Base-by-base conservation (phyloP, 2,888 invertebrate genomes). In the Phymatocera aterrima region DNA sequence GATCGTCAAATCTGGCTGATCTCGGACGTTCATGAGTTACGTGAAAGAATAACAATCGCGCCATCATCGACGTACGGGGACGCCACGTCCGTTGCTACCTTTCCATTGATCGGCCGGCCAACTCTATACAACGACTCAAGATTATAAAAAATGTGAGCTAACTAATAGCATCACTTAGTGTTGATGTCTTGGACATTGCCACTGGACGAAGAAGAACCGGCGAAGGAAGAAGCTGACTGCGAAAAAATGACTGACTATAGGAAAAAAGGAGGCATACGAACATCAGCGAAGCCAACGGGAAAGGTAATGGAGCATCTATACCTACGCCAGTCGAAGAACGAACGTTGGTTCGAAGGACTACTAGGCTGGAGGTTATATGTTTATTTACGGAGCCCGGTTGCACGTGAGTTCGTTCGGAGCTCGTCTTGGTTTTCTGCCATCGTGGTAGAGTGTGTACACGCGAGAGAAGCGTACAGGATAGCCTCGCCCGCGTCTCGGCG, bases 361-460 rank as follows among this genome's bases (percentile, higher is more conserved):
- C 74, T 40, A 15, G 75, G 75, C 75, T 75, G n/a, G 31, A 28
- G 75, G 75, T 75, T 75, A 60, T 75, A 75, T 75, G 75, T 75
- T 75, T 75, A 75, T 75, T 75, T 75, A 48, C 75, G 57, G 75
- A 75, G 60, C 21, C 40, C 24, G 75, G 75, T 60, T 75, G 75
- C 75, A 60, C 75, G 75, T 60, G 60, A 75, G 54, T 60, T 75
- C 75, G 54, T 60, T 75, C 75, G 40, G 43, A 37, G 34, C 31
- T 34, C 60, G 57, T 51, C 37, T 40, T 28, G 57, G 57, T 57
- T 60, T 57, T 60, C 40, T 24, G 24, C 40, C 48, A n/a, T 18
- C 2, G 34, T 48, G 15, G 18, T 70, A 70, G n/a, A n/a, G n/a
- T n/a, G n/a, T n/a, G n/a, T n/a, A n/a, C 51, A 74, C 74, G 57